Percentiles rank a stretch among this genome's conserved stretches.
phyloP scores from a whole-genome alignment of 1,140 invertebrate species.

The Antheraea mylitta region DNA sequence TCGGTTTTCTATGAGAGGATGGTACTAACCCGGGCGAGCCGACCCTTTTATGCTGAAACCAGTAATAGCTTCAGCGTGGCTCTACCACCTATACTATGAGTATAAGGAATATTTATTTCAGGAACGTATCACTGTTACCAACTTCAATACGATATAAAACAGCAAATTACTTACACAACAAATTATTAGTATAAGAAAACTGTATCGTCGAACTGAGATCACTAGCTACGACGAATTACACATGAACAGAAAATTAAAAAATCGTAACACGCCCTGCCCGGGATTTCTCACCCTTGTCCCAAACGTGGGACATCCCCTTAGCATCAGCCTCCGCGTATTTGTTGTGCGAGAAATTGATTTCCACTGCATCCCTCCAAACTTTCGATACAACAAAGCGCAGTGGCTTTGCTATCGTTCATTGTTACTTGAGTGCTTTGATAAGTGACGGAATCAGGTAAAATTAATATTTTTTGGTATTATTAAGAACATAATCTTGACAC shows the following conservation, averaged over 20 bases:
- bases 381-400: constrained; percentile 31
- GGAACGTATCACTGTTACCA: too few relatives aligned
- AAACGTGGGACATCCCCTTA: constrained; percentile 39
- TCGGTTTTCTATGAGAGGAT: too few relatives aligned
- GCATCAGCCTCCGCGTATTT: constrained; percentile 26
- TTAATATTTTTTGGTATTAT: too few relatives aligned
- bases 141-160: too few relatives aligned
- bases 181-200: too few relatives aligned
- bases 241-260: background rate
- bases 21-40: too few relatives aligned
- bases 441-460: background rate
- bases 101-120: too few relatives aligned
- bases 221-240: background rate
- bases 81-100: too few relatives aligned
- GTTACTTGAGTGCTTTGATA: constrained; percentile 34
- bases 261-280: background rate
- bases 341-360: constrained; percentile 58
- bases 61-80: too few relatives aligned
- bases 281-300: constrained; percentile 39
- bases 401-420: constrained; percentile 39
- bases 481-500: too few relatives aligned
- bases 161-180: too few relatives aligned
- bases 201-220: background rate
- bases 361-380: constrained; percentile 35
- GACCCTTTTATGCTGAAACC: too few relatives aligned